Conservation (phyloP, 2,113 vertebrate genomes). For the Sporophila hypoxantha region DNA sequence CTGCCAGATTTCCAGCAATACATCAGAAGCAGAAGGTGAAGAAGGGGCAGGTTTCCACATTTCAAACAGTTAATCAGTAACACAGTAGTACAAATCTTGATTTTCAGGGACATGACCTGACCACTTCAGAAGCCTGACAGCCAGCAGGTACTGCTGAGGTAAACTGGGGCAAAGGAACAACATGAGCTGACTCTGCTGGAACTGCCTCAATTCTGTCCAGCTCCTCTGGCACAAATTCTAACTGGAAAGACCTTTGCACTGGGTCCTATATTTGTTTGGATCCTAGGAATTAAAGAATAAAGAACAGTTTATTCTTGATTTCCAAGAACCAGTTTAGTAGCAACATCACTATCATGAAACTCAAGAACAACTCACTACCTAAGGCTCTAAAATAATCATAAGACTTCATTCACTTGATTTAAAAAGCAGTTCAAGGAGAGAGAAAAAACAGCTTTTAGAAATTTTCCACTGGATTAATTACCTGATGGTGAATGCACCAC, state of each 20-base stretch:
- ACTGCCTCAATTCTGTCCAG: neutral
- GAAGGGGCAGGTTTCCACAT: neutral
- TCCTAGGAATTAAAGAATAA: neutral
- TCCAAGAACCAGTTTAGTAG: neutral
- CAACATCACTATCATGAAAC: neutral
- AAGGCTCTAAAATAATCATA: neutral
- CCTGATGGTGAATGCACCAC: slow-evolving; percentile 5
- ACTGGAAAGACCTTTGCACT: neutral
- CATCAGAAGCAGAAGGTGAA: slow-evolving; percentile 21
- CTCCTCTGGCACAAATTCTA: neutral
- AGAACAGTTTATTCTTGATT: neutral
- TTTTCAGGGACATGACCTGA: neutral
- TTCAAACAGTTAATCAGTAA: neutral
- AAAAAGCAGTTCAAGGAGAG: neutral
- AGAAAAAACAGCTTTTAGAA: slow-evolving; percentile 7
- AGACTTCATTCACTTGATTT: neutral
- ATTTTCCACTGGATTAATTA: slow-evolving; percentile 57
- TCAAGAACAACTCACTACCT: neutral
- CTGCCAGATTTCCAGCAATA: slow-evolving; percentile 39
- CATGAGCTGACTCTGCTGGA: neutral
- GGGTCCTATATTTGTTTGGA: neutral
- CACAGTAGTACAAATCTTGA: neutral
- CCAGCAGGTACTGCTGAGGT: neutral
- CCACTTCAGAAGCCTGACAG: neutral
- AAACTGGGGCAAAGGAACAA: neutral